Evolutionary conservation across 2,113 vertebrate genomes (phyloP), one percentile per base, ranked within the genome.

Genomic region (Lagopus leucura): DNA sequence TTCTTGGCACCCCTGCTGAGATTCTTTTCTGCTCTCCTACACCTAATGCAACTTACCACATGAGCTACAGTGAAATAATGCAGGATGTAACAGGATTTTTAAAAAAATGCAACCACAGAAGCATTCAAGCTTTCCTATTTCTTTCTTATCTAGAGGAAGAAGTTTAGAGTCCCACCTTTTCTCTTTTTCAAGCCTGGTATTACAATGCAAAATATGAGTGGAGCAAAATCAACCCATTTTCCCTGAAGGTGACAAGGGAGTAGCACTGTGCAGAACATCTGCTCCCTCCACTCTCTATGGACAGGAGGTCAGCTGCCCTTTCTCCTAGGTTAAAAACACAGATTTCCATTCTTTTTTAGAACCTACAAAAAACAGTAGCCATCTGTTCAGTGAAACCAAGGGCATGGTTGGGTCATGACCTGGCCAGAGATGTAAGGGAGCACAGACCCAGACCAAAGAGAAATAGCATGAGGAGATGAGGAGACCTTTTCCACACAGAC

Each of bases 141-240:
- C 42, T 77, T 86, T 86, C 72, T 74, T 64, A 32, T 16, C 45
- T 28, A 14, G 36, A 3, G 21, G 7, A 34, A 47, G 70, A 1
- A 25, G 5, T 54, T 79, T 80, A 16, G 18, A 91, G 42, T 73
- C 52, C 57, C 50, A 32, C 15, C 14, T 70, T 4, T 72, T 40
- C 18, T 21, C 19, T 76, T 64, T 92, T 74, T 32, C 38, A 70
- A 16, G 28, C 11, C 11, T 48, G 13, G 34, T 60, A 58, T 25
- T 58, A 75, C n/a, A 91, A 28, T 24, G 24, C 17, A 38, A 66
- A 57, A 92, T 87, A 40, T 19, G 22, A 82, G 54, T 38, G 10
- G 57, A 80, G 40, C 61, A 69, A 92, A 96, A n/a, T 72, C 43
- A 86, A 54, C 28, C 11, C 27, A 27, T 86, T 88, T 91, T 75